These are phyloP conservation scores for Platichthys stellatus DNA, from an alignment of 2,113 vertebrate genomes.

Conservation along the genomic window DNA sequence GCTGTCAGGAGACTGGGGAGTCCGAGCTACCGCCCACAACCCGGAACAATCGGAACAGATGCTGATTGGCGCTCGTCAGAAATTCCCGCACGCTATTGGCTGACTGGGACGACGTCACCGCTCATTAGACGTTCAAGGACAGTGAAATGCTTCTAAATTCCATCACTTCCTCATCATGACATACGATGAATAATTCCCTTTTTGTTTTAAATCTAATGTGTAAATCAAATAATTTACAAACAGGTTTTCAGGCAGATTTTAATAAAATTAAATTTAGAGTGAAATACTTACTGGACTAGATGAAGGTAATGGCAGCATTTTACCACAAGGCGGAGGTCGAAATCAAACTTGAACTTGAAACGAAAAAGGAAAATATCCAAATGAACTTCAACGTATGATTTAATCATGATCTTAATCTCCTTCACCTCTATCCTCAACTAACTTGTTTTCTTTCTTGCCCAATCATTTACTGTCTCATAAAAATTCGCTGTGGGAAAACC, in stretches of 20 bases:
- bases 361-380: too few relatives aligned
- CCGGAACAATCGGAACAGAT: background rate
- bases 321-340: constrained; percentile 53
- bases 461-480: too few relatives aligned
- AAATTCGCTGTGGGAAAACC: too few relatives aligned
- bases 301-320: constrained; percentile 13
- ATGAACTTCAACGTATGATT: too few relatives aligned
- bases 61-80: constrained; percentile 39
- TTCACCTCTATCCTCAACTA: too few relatives aligned
- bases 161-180: background rate
- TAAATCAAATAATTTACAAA: background rate
- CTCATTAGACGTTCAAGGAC: constrained; percentile 34
- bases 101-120: background rate
- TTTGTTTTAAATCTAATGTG: background rate
- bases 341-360: background rate
- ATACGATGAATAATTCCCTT: background rate
- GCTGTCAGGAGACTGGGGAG: background rate
- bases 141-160: background rate
- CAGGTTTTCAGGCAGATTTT: too few relatives aligned
- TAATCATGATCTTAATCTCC: too few relatives aligned
- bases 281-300: background rate
- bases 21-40: constrained; percentile 29
- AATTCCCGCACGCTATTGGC: constrained; percentile 31
- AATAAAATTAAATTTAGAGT: background rate
- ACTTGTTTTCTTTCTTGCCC: too few relatives aligned